A percentile compares a stretch with the other conserved stretches of the same genome.
phyloP scores from a whole-genome alignment of 2,888 invertebrate species.

The Machimus rusticus region DNA sequence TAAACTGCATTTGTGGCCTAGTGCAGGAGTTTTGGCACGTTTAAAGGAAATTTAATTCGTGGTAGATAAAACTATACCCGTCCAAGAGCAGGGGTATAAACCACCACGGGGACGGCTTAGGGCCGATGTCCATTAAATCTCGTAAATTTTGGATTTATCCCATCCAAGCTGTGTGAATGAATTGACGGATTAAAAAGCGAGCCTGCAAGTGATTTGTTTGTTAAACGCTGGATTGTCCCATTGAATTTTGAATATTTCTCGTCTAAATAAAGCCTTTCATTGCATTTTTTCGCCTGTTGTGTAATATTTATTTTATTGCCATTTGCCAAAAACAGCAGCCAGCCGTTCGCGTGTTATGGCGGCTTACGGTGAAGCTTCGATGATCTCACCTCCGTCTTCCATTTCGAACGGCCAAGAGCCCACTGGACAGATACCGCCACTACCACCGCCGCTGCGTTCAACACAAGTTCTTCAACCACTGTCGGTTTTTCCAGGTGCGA shows the following conservation, averaged over 20 bases:
- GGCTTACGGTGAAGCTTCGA: constrained; percentile 63
- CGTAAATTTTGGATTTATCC: not conserved
- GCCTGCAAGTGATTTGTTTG: not conserved
- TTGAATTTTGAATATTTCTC: not conserved
- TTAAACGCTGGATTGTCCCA: not conserved
- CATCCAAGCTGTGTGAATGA: not conserved
- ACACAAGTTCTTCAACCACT: constrained; percentile 64
- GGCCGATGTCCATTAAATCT: not conserved
- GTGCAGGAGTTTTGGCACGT: not conserved
- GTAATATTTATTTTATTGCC: not conserved
- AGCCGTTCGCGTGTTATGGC: constrained; percentile 64
- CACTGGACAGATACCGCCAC: constrained; percentile 63
- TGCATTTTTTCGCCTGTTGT: not conserved
- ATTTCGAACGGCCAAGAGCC: constrained; percentile 65
- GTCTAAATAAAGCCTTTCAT: not conserved
- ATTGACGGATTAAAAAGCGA: not conserved
- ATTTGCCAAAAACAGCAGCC: constrained; percentile 52
- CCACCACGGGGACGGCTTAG: not conserved
- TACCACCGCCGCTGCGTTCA: constrained; percentile 65
- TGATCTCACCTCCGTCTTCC: constrained; percentile 65
- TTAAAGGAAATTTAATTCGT: not conserved
- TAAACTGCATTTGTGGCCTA: not conserved
- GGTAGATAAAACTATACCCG: not conserved
- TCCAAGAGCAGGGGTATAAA: not conserved
- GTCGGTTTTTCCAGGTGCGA: constrained; percentile 64